phyloP scores from a whole-genome alignment of 2,113 vertebrate species.

The Zosterops hypoxanthus region DNA sequence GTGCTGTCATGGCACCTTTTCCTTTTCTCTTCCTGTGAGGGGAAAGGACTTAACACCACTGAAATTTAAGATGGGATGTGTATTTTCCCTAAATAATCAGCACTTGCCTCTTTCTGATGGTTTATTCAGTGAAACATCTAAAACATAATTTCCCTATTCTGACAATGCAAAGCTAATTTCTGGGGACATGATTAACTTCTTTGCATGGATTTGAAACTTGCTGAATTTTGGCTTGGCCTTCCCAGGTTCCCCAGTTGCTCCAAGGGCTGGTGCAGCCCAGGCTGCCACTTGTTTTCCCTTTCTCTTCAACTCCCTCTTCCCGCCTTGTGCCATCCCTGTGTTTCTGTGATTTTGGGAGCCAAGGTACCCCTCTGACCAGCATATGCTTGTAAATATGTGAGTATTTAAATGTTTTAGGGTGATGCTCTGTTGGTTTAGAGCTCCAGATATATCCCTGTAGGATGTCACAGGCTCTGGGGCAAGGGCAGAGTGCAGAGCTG shows the following conservation, averaged over 20 bases:
- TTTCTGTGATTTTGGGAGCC: background rate
- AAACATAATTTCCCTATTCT: background rate
- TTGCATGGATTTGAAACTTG: background rate
- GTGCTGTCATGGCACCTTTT: background rate
- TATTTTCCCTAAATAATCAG: background rate
- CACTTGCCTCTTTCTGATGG: background rate
- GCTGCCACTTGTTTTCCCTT: background rate
- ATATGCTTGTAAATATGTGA: fast-evolving
- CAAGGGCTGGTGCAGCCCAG: background rate
- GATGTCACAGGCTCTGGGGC: background rate
- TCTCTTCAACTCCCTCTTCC: background rate
- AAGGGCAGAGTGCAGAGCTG: background rate
- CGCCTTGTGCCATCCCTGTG: background rate
- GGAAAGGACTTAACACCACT: background rate
- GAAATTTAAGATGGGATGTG: background rate
- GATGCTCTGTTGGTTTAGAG: background rate
- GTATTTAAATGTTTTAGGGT: background rate
- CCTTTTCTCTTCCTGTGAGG: background rate
- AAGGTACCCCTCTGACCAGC: background rate
- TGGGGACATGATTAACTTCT: background rate
- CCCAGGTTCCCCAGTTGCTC: background rate
- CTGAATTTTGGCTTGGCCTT: background rate
- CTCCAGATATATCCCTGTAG: background rate
- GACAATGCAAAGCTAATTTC: background rate
- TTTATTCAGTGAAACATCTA: background rate